A percentile compares a stretch with the other conserved stretches of the same genome.
Conservation (phyloP, 2,797 vertebrate species). For the Cephalopachus bancanus region DNA sequence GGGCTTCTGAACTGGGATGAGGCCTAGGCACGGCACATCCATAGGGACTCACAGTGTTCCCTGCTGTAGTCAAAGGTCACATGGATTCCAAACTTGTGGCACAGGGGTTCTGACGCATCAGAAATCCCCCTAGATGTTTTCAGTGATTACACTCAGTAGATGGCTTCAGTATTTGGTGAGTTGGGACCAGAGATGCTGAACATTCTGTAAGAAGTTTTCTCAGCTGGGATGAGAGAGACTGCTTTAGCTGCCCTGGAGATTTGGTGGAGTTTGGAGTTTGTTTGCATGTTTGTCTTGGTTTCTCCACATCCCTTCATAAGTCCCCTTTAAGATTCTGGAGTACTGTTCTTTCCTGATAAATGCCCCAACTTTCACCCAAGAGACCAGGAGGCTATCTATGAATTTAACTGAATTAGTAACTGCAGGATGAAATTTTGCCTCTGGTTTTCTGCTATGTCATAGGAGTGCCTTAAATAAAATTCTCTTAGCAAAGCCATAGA, state of each 20-base stretch:
- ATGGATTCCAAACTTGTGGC: background rate
- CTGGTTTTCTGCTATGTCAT: background rate
- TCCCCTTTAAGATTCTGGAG: background rate
- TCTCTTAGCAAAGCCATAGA: background rate
- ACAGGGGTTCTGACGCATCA: background rate
- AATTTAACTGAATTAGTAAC: background rate
- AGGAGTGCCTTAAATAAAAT: background rate
- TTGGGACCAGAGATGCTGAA: too few species aligned
- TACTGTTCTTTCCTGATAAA: background rate
- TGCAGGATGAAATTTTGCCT: background rate
- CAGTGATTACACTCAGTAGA: background rate
- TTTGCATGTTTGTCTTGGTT: background rate
- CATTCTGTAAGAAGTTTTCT: background rate
- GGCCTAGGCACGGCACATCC: too few species aligned
- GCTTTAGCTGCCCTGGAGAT: background rate
- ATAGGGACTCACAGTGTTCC: background rate
- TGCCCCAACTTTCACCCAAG: background rate
- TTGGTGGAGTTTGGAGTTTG: background rate
- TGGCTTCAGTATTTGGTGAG: background rate
- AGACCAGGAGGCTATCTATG: background rate
- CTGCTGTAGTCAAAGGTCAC: background rate
- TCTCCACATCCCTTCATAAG: background rate
- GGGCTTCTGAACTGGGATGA: background rate
- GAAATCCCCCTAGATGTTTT: background rate
- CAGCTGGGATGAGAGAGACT: background rate